Conservation (phyloP, 2,888 invertebrate species). For the Microchrysa polita region DNA sequence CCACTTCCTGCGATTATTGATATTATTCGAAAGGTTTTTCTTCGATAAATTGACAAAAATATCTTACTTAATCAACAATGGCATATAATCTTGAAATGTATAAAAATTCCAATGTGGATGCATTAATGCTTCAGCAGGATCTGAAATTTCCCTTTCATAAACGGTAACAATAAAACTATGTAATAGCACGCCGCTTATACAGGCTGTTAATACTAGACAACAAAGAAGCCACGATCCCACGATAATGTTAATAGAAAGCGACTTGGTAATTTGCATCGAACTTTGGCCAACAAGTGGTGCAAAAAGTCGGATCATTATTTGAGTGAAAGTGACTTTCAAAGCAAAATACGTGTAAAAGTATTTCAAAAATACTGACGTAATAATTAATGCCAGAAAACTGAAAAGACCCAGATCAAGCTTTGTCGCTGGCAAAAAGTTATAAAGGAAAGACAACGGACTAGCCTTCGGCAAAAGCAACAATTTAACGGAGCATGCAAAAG, state of each 20-base stretch:
- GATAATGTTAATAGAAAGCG: not conserved
- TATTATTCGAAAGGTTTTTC: not conserved
- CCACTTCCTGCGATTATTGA: slow-evolving; percentile 8
- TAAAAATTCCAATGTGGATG: slow-evolving; percentile 22
- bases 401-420: not conserved
- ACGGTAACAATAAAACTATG: slow-evolving; percentile 11
- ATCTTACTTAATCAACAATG: not conserved
- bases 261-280: no score
- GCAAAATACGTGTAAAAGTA: not conserved
- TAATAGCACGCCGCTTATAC: slow-evolving; percentile 11
- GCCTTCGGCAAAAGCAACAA: slow-evolving; percentile 21
- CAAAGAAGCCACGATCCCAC: slow-evolving; percentile 14
- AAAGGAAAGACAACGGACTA: not conserved
- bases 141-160: slow-evolving; percentile 3
- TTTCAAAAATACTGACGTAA: not conserved
- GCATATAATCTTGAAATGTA: slow-evolving; percentile 22
- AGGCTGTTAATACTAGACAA: slow-evolving; percentile 5
- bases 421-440: not conserved
- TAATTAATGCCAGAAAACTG: not conserved
- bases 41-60: not conserved
- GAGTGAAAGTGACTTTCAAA: not conserved
- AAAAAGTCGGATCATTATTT: not conserved
- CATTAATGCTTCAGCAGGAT: slow-evolving; percentile 21
- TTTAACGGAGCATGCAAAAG: not conserved
- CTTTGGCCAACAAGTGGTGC: not conserved